Conservation (phyloP, 2,888 invertebrate genomes). For the Theretra japonica region DNA sequence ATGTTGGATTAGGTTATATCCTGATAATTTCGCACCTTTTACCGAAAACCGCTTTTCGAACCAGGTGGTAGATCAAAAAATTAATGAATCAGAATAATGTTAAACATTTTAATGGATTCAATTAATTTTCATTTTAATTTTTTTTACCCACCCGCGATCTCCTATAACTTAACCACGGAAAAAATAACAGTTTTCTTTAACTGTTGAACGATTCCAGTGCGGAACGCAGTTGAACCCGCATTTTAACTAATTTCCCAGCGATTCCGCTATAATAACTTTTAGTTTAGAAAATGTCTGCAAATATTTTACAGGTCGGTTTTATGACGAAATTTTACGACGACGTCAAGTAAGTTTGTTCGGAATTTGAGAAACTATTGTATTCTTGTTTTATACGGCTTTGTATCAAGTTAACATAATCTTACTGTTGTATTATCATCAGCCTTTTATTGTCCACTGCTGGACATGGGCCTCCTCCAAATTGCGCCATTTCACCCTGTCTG, state of each 20-base stretch:
- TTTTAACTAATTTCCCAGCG: slow-evolving; percentile 44
- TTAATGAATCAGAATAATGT: too few relatives aligned
- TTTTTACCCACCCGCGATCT: not conserved
- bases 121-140: too few relatives aligned
- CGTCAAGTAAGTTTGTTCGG: not conserved
- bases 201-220: slow-evolving; percentile 6
- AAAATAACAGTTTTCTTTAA: slow-evolving; percentile 29
- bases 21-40: not conserved
- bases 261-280: slow-evolving; percentile 16
- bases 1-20: too few relatives aligned
- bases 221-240: slow-evolving; percentile 31
- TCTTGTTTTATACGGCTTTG: not conserved
- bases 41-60: too few relatives aligned
- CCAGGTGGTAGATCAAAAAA: too few relatives aligned
- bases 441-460: too few relatives aligned
- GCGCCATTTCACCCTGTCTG: too few relatives aligned
- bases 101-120: too few relatives aligned
- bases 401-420: not conserved
- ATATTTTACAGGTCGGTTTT: not conserved
- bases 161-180: not conserved
- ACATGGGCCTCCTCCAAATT: too few relatives aligned
- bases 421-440: not conserved
- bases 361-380: not conserved
- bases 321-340: slow-evolving; percentile 14
- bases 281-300: slow-evolving; percentile 16